Evolutionary conservation across 2,113 vertebrate genomes (phyloP), one percentile per base, ranked within the genome.

Genomic region (Cyanocitta stelleri): DNA sequence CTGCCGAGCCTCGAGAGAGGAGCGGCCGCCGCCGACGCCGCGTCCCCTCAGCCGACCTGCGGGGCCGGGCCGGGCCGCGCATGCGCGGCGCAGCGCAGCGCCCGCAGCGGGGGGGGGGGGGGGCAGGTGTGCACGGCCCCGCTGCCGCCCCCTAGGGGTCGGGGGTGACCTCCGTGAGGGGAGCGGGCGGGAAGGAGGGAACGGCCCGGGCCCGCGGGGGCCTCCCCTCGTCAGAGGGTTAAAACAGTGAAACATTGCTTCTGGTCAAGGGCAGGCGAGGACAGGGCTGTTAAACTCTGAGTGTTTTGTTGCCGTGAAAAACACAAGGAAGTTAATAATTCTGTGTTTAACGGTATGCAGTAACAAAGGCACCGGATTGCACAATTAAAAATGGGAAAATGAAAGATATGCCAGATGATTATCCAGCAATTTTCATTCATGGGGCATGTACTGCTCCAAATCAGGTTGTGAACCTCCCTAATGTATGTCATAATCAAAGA

Each of bases 201-300:
- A 1, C 0, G 16, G 0, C 6, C 6, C 8, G 33, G 67, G 37
- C 2, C 19, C 2, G 8, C 29, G 6, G 23, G 32, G 44, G 8
- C 17, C 23, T 11, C 5, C 1, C 0, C 27, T n/a, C 13, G 1
- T 11, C 43, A 3, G 9, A 15, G 39, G 24, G 41, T 12, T 8
- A 7, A 14, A 61, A 13, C n/a, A 0, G 6, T 1, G 7, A 6
- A 33, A 35, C 54, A 1, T 1, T 1, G 16, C 66, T 43, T 3
- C 35, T 76, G 58, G 3, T 30, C 41, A 7, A 32, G 76, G 76
- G 16, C 49, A 7, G 8, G 5, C 3, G 7, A 29, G 75, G 49
- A 24, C 75, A 11, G 18, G 5, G n/a, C 37, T 80, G 4, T 11
- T 26, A 14, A 8, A 63, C 43, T 20, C 59, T 7, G 12, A 41